Conservation (phyloP, 2,113 vertebrate species). For the Gila orcuttii region DNA sequence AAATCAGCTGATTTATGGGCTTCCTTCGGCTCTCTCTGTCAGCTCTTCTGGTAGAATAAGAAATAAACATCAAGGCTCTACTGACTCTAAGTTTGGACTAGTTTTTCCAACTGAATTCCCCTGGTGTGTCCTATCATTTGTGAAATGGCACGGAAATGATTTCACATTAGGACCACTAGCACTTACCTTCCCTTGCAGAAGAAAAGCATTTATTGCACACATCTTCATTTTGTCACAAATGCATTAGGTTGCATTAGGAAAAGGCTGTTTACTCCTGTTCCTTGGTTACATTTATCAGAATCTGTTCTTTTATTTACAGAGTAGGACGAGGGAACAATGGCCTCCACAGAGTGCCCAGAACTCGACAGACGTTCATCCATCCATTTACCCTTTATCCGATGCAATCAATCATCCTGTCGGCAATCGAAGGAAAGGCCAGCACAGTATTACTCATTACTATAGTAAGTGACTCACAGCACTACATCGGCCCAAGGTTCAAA, state of each 20-base stretch:
- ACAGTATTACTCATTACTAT: constrained; percentile 48
- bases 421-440: constrained; percentile 57
- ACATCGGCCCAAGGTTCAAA: background rate
- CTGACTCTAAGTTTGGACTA: background rate
- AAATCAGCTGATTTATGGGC: background rate
- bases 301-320: constrained; percentile 56
- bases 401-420: constrained; percentile 71
- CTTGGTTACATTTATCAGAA: constrained; percentile 66
- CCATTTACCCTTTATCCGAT: constrained; percentile 58
- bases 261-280: constrained; percentile 25
- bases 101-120: constrained; percentile 5
- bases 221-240: constrained; percentile 3
- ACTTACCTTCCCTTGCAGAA: constrained; percentile 56
- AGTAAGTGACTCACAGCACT: constrained; percentile 51
- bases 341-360: constrained; percentile 42
- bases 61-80: constrained; percentile 32
- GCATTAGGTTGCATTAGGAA: constrained; percentile 19
- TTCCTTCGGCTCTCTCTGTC: background rate
- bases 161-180: constrained; percentile 50
- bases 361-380: constrained; percentile 60
- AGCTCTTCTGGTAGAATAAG: background rate
- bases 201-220: constrained; percentile 28
- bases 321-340: constrained; percentile 53
- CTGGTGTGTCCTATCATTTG: background rate
- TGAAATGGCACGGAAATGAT: constrained; percentile 56